These are phyloP conservation scores for Bothrops alternatus DNA, from an alignment of 2,797 vertebrate genomes.

Conservation along the genomic window DNA sequence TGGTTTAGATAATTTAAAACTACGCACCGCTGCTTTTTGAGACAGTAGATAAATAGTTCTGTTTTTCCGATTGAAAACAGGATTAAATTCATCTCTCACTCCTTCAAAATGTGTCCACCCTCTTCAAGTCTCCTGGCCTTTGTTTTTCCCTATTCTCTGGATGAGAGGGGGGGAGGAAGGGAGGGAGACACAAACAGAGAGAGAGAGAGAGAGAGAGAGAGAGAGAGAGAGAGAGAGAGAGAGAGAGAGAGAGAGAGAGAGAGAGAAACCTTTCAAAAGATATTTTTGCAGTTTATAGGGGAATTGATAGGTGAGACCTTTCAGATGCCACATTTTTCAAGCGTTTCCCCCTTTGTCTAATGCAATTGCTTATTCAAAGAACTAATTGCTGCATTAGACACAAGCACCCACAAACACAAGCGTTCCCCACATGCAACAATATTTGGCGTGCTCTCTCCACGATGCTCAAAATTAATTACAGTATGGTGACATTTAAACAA, in stretches of 20 bases:
- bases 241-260: too few species aligned
- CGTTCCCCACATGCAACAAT: slow-evolving; percentile 34
- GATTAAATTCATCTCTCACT: neutral
- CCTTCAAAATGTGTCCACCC: neutral
- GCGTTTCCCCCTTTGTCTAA: slow-evolving; percentile 21
- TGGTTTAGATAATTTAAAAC: neutral
- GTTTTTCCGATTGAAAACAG: neutral
- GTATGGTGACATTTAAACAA: slow-evolving; percentile 41
- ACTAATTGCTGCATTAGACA: slow-evolving; percentile 59
- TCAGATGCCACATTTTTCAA: slow-evolving; percentile 54
- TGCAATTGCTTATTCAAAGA: slow-evolving; percentile 51
- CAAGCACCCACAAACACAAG: slow-evolving; percentile 30
- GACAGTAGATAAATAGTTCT: neutral
- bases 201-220: too few species aligned
- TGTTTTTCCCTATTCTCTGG: neutral
- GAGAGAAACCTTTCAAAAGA: neutral
- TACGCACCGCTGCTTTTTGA: neutral
- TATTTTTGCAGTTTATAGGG: slow-evolving; percentile 17
- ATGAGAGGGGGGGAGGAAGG: neutral
- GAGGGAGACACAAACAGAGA: too few species aligned
- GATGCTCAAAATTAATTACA: slow-evolving; percentile 59
- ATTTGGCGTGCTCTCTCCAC: slow-evolving; percentile 45
- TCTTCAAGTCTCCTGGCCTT: neutral
- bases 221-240: too few species aligned
- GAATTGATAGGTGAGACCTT: slow-evolving; percentile 40